phyloP scores from a whole-genome alignment of 2,888 invertebrate species.

The Drepanosiphum platanoidis region DNA sequence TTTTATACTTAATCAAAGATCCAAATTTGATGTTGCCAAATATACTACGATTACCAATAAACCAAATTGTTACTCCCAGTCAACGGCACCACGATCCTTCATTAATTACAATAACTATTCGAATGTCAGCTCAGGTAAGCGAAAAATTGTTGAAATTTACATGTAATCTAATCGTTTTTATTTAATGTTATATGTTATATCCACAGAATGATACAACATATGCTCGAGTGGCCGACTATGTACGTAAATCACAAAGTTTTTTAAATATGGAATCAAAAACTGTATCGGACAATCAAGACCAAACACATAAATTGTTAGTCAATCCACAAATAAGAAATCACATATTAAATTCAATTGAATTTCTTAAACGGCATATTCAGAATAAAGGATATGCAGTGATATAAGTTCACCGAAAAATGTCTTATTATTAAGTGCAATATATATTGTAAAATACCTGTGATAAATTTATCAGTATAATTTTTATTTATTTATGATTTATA shows the following conservation, averaged over 20 bases:
- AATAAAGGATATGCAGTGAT: slow-evolving; percentile 71
- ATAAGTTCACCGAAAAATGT: slow-evolving; percentile 64
- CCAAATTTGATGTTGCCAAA: slow-evolving; percentile 29
- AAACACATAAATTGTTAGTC: slow-evolving; percentile 63
- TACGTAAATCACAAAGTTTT: slow-evolving; percentile 64
- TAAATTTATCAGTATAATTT: slow-evolving; percentile 37
- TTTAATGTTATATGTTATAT: slow-evolving; percentile 23
- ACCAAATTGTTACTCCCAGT: slow-evolving; percentile 49
- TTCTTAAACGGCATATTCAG: slow-evolving; percentile 71
- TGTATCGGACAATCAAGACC: slow-evolving; percentile 28
- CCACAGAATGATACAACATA: slow-evolving; percentile 64
- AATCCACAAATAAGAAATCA: slow-evolving; percentile 69
- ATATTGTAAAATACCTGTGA: slow-evolving; percentile 43
- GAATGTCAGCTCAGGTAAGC: slow-evolving; percentile 55
- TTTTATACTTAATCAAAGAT: slow-evolving; percentile 56
- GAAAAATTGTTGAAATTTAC: neutral
- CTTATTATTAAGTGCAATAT: neutral
- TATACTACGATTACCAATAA: slow-evolving; percentile 47
- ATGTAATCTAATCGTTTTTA: neutral
- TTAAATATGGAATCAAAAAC: slow-evolving; percentile 53
- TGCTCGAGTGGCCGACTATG: slow-evolving; percentile 64
- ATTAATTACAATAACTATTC: slow-evolving; percentile 53
- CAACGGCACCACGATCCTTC: slow-evolving; percentile 44
- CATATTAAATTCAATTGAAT: slow-evolving; percentile 70
- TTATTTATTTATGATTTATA: neutral